Evolutionary conservation across 2,113 vertebrate genomes (phyloP).

Genomic region (Grammomys surdaster): DNA sequence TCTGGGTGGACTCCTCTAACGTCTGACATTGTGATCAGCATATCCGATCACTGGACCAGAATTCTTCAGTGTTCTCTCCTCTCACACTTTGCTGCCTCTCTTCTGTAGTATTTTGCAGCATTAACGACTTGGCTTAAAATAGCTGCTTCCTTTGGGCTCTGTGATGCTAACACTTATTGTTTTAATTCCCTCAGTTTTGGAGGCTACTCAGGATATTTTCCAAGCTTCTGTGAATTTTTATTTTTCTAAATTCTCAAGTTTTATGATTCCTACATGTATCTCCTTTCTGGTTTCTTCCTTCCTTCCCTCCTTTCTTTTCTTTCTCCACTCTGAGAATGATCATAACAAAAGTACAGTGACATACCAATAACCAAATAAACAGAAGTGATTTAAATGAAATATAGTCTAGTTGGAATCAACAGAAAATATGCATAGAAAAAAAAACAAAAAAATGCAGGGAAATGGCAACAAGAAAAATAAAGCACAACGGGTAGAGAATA

Average conservation of each 20-base stretch:
- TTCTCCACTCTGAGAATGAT: background rate
- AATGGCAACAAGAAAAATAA: conserved; percentile 28
- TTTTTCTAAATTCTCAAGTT: background rate
- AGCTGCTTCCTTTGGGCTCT: conserved; percentile 35
- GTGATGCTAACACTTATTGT: background rate
- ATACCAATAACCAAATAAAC: background rate
- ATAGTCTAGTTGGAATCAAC: background rate
- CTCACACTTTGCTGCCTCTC: background rate
- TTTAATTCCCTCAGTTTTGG: conserved; percentile 11
- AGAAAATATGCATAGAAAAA: background rate
- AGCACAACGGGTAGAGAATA: background rate
- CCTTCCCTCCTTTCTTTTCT: background rate
- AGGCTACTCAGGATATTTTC: background rate
- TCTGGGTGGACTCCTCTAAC: background rate
- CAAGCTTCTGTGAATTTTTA: background rate
- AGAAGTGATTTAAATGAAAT: conserved; percentile 5
- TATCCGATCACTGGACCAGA: background rate
- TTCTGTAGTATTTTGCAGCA: background rate
- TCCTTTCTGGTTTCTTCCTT: background rate
- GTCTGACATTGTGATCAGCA: background rate
- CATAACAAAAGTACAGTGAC: background rate
- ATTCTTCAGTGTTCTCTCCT: background rate
- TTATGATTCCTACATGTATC: background rate
- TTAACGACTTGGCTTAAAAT: conserved; percentile 48
- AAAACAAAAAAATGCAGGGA: conserved; percentile 20